These are phyloP conservation scores for Andrena cerasifolii DNA, from an alignment of 1,140 invertebrate genomes.

Conservation along the genomic window DNA sequence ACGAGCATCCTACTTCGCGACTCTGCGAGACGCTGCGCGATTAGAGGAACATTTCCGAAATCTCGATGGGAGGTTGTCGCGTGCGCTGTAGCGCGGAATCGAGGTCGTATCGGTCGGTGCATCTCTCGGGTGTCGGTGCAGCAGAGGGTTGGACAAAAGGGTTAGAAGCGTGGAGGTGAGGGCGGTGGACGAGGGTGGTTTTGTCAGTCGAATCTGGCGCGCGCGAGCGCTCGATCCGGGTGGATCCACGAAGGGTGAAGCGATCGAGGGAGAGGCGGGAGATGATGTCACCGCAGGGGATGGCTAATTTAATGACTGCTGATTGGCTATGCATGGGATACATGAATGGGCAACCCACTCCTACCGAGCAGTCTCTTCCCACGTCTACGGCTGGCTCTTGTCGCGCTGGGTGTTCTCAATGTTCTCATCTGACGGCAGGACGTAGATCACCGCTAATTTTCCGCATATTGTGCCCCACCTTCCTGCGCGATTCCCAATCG, in stretches of 20 bases:
- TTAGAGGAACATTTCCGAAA: neutral
- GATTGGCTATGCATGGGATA: constrained; percentile 73
- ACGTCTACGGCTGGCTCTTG: constrained; percentile 18
- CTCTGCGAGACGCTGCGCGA: too few relatives aligned
- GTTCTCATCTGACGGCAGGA: too few relatives aligned
- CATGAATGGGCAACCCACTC: constrained; percentile 44
- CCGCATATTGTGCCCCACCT: neutral
- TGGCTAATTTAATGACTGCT: constrained; percentile 74
- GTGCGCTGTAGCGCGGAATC: neutral
- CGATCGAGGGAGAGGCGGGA: constrained; percentile 33
- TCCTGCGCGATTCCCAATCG: too few relatives aligned
- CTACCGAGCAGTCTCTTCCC: constrained; percentile 34
- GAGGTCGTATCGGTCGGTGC: constrained; percentile 48
- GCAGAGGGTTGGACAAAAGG: constrained; percentile 46
- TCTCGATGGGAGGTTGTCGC: neutral
- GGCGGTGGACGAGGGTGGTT: constrained; percentile 47
- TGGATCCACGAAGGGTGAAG: constrained; percentile 21
- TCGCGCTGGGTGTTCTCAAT: constrained; percentile 11
- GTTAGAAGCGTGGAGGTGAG: constrained; percentile 21
- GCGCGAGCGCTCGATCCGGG: neutral
- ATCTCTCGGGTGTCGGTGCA: constrained; percentile 35
- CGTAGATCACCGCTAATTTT: constrained; percentile 32
- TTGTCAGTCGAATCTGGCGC: constrained; percentile 55
- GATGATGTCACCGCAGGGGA: constrained; percentile 63
- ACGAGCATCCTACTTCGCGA: too few relatives aligned